These are phyloP conservation scores for Crotalus horridus DNA, from an alignment of 2,113 vertebrate species.

Conservation along the genomic window DNA sequence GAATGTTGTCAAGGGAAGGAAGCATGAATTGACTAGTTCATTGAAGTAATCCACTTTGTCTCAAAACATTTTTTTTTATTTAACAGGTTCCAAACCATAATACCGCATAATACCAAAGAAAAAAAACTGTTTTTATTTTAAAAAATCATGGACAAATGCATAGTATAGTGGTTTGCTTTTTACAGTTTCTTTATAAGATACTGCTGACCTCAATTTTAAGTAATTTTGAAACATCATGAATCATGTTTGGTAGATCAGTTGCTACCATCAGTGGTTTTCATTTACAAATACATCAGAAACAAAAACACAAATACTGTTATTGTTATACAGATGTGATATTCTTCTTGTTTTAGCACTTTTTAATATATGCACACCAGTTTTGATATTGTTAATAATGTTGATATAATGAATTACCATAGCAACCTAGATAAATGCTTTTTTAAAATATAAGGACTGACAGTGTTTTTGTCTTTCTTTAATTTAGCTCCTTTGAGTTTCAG, in stretches of 20 bases:
- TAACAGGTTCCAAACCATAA: not conserved
- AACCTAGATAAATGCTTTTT: constrained; percentile 57
- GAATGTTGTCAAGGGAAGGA: constrained; percentile 16
- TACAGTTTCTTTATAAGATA: constrained; percentile 9
- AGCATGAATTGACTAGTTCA: constrained; percentile 14
- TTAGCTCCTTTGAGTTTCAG: constrained; percentile 50
- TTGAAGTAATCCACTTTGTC: constrained; percentile 17
- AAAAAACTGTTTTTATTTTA: constrained; percentile 28
- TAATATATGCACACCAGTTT: constrained; percentile 37
- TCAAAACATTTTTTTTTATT: not conserved
- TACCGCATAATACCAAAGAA: not conserved
- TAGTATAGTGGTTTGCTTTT: constrained; percentile 6
- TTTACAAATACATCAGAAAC: constrained; percentile 56
- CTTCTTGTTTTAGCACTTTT: constrained; percentile 51
- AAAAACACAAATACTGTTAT: constrained; percentile 35
- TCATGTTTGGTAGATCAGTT: constrained; percentile 42
- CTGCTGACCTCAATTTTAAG: constrained; percentile 23
- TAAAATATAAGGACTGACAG: constrained; percentile 38
- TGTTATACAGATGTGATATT: constrained; percentile 18
- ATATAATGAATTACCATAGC: constrained; percentile 52
- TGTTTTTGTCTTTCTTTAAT: constrained; percentile 51
- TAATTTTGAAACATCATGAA: constrained; percentile 33
- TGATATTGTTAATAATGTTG: constrained; percentile 54
- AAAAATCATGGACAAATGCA: constrained; percentile 5
- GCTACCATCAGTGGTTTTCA: constrained; percentile 33